Evolutionary conservation across 2,797 vertebrate genomes (phyloP), one percentile per base, ranked within the genome.

Genomic region (Psittacula echo): DNA sequence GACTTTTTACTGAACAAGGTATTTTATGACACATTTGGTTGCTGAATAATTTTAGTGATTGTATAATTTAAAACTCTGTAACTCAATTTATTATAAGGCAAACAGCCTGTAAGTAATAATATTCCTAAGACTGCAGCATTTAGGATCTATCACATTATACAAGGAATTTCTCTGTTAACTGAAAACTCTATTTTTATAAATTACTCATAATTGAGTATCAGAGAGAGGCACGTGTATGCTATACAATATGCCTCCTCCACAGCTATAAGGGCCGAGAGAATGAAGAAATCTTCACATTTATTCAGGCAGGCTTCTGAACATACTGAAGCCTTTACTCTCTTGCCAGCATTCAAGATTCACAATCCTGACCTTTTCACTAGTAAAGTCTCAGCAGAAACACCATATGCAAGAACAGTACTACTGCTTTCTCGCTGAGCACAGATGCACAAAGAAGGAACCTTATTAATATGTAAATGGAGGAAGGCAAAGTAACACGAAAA

Each of bases 341-440:
- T 89, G 88, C 70, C n/a, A 93, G 75, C 48, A 81, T 5, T 73
- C 58, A 30, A 89, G 65, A 73, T 56, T 65, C 83, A 93, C 47
- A 87, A 27, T 64, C 44, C 23, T 91, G 89, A 94, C 85, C 90
- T 96, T 95, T 87, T 72, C 66, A 54, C 68, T 74, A 54, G 54
- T 14, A 56, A 11, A 54, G 75, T 81, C 80, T 90, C 87, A 95
- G 84, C 87, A 97, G 71, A 96, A 97, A 88, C 72, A 77, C 24
- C 32, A 3, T 37, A 90, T 54, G 77, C 71, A 93, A 79, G 94
- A 96, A 44, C 29, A 21, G 87, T 3, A 44, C 82, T 37, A 11
- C 62, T 85, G 66, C 79, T 76, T 92, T 72, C 81, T 83, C 61
- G 47, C 51, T 94, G 34, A 96, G 78, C 68, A 87, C 61, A 91